Evolutionary conservation across 2,797 vertebrate genomes (phyloP).

Genomic region (Manis pentadactyla): DNA sequence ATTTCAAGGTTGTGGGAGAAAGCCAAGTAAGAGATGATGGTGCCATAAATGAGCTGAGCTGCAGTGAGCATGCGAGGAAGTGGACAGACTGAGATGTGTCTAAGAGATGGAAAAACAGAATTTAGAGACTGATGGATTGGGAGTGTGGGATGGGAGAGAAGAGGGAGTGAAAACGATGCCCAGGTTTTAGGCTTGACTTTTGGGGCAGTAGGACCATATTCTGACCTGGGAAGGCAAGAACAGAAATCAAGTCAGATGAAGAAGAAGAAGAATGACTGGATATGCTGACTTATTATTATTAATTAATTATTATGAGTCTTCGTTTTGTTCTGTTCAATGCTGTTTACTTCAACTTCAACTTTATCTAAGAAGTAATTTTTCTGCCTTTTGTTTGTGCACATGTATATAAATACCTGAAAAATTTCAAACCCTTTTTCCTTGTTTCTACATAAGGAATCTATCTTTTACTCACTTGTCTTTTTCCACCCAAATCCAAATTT

Average conservation of each 20-base stretch:
- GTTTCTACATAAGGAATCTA: not conserved
- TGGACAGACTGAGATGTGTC: not conserved
- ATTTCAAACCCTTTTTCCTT: not conserved
- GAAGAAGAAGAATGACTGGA: not conserved
- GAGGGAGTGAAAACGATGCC: not conserved
- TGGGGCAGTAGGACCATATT: not conserved
- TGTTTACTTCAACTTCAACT: not conserved
- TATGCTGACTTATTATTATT: not conserved
- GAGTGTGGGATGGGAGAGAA: not conserved
- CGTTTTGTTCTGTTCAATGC: not conserved
- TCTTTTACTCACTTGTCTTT: not conserved
- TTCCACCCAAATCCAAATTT: not conserved
- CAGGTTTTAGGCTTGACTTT: not conserved
- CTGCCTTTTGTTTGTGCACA: not conserved
- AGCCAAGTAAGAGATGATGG: not conserved
- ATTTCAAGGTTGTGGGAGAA: not conserved
- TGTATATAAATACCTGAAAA: not conserved
- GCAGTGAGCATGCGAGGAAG: not conserved
- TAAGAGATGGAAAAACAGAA: not conserved
- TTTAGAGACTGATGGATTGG: not conserved
- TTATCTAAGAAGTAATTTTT: not conserved
- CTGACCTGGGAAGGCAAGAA: not conserved
- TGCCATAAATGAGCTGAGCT: not conserved
- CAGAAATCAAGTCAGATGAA: not conserved
- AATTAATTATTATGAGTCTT: not conserved